Evolutionary conservation across 2,888 invertebrate species (phyloP), one percentile per base, ranked within the genome.

Genomic region (Cryptocheilus praepositus): DNA sequence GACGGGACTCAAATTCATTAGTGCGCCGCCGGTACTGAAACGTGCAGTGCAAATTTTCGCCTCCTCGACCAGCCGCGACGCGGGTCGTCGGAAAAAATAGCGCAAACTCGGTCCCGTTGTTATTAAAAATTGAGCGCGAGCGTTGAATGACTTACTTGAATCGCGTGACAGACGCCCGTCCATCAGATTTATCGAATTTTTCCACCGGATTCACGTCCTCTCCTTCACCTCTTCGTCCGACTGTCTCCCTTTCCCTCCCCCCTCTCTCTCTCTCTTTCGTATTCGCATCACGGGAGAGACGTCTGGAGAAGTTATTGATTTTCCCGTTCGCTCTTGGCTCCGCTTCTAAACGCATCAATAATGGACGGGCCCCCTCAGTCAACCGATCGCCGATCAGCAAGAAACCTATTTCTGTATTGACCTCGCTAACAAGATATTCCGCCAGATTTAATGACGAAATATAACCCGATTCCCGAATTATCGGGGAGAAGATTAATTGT

Each of bases 261-360:
- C 18, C 43, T 55, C 15, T 44, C 44, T 19, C 44, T 56, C 18
- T 13, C 19, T 44, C 7, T 53, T 25, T 25, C 18, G 36, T 36
- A 49, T 49, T 16, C 16, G 49, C 16, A 16, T 49, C 49, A 43
- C 56, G 56, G 13, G 36, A 56, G 56, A 43, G 43, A 64, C 67
- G 66, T 75, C 36, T 36, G 36, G 8, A 36, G 36, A 36, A 36
- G 36, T 36, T 36, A 76, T 76, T 71, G 73, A 76, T 76, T 76
- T 67, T 64, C 58, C 66, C 58, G 64, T 76, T 74, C 71, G 71
- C 70, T 65, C 49, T 61, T 61, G 66, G 45, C 62, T 60, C 61
- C 68, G 71, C 68, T 76, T 76, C 73, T 76, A 76, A 64, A 58
- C 67, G 65, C 56, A 76, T 73, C 76, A 76, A 76, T 76, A 71